These are phyloP conservation scores for Lineus longissimus DNA, from an alignment of 1,140 invertebrate species.

Conservation along the genomic window DNA sequence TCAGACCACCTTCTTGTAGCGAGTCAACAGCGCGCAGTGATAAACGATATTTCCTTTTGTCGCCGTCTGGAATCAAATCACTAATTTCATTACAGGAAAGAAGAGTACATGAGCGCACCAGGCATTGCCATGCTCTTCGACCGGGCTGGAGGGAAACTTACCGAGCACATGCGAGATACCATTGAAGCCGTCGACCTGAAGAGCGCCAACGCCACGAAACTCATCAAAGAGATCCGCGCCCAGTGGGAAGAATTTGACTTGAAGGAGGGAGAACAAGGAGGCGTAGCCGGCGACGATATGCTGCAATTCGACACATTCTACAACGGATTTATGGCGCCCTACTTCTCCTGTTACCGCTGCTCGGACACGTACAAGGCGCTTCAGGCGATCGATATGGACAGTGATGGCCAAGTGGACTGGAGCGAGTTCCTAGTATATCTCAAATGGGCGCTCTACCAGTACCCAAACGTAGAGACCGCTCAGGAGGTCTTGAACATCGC, in stretches of 20 bases:
- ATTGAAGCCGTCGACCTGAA: not conserved
- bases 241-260: not conserved
- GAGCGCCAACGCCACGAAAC: not conserved
- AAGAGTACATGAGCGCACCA: not conserved
- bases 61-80: no score
- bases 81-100: not conserved
- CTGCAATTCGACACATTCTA: slow-evolving; percentile 9
- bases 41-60: no score
- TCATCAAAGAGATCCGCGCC: not conserved
- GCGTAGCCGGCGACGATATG: slow-evolving; percentile 2
- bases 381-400: slow-evolving; percentile 9
- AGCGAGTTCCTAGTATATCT: slow-evolving; percentile 9
- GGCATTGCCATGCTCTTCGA: slow-evolving; percentile 8
- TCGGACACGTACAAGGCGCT: not conserved
- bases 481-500: slow-evolving; percentile 4
- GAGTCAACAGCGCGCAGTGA: no score
- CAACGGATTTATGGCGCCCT: slow-evolving; percentile 9
- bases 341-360: slow-evolving; percentile 9
- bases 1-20: no score
- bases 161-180: slow-evolving; percentile 7
- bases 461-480: not conserved
- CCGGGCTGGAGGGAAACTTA: slow-evolving; percentile 2
- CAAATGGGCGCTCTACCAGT: slow-evolving; percentile 7
- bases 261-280: not conserved
- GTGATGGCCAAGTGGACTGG: slow-evolving; percentile 7